These are phyloP conservation scores for Glossosoma conforme DNA, from an alignment of 1,140 invertebrate species.

Conservation along the genomic window DNA sequence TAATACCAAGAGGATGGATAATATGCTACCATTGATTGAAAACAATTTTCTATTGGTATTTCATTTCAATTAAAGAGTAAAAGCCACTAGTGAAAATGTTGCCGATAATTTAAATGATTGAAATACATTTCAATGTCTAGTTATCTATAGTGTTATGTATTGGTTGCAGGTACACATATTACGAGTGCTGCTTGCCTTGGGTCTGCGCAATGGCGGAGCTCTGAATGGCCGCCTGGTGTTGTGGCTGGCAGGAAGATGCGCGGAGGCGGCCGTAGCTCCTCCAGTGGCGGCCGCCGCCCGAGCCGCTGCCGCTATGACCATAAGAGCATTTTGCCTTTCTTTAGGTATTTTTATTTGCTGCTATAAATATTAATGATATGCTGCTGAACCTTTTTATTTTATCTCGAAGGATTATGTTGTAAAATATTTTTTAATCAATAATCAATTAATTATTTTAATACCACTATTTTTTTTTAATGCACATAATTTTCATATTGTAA, in stretches of 20 bases:
- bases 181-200: conserved; percentile 74
- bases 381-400: neutral
- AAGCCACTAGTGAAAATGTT: too few relatives aligned
- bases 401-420: too few relatives aligned
- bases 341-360: conserved; percentile 51
- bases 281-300: conserved; percentile 75
- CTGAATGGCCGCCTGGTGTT: conserved; percentile 78
- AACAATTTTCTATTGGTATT: too few relatives aligned
- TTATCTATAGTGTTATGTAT: too few relatives aligned
- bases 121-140: too few relatives aligned
- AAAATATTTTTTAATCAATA: too few relatives aligned
- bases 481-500: too few relatives aligned
- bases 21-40: too few relatives aligned
- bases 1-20: too few relatives aligned
- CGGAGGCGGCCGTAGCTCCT: conserved; percentile 59
- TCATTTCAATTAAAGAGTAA: too few relatives aligned
- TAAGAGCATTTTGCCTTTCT: conserved; percentile 76
- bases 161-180: conserved; percentile 53
- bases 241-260: conserved; percentile 68
- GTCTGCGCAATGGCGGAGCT: conserved; percentile 73
- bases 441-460: neutral
- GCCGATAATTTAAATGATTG: too few relatives aligned
- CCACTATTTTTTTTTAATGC: neutral
- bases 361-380: conserved; percentile 1
- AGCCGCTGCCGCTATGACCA: conserved; percentile 76